These are phyloP conservation scores for Nothobranchius furzeri DNA, from an alignment of 2,113 vertebrate species.

Conservation along the genomic window DNA sequence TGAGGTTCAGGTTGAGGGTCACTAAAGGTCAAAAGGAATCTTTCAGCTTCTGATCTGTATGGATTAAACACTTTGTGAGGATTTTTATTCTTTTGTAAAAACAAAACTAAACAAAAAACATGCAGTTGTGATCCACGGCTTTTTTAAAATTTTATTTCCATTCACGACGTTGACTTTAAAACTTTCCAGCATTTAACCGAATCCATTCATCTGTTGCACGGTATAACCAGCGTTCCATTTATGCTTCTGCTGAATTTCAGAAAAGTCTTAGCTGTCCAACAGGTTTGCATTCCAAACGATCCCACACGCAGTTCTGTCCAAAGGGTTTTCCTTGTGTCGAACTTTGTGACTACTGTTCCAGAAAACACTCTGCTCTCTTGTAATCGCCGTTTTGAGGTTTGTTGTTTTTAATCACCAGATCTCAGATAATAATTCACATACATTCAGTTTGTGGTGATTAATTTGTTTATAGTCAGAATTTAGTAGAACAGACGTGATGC, in stretches of 20 bases:
- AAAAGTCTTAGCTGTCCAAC: background rate
- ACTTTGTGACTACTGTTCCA: too few species aligned
- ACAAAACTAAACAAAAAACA: background rate
- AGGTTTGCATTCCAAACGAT: too few species aligned
- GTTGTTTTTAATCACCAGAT: background rate
- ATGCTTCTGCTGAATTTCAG: background rate
- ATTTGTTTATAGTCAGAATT: too few species aligned
- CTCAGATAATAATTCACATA: background rate
- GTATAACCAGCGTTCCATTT: background rate
- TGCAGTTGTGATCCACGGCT: background rate
- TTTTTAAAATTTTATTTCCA: background rate
- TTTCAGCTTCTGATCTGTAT: background rate
- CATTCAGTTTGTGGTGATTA: too few species aligned
- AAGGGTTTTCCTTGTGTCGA: background rate
- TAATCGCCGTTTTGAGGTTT: too few species aligned
- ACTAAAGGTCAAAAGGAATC: background rate
- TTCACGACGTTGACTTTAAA: background rate
- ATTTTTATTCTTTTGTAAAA: background rate
- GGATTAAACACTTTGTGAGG: background rate
- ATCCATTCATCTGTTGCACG: background rate
- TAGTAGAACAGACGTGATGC: too few species aligned
- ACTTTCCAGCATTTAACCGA: background rate
- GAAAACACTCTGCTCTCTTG: background rate
- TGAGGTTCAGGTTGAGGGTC: background rate
- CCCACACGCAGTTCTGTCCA: background rate